Conservation (phyloP, 2,888 invertebrate genomes). For the Dromius quadrimaculatus region DNA sequence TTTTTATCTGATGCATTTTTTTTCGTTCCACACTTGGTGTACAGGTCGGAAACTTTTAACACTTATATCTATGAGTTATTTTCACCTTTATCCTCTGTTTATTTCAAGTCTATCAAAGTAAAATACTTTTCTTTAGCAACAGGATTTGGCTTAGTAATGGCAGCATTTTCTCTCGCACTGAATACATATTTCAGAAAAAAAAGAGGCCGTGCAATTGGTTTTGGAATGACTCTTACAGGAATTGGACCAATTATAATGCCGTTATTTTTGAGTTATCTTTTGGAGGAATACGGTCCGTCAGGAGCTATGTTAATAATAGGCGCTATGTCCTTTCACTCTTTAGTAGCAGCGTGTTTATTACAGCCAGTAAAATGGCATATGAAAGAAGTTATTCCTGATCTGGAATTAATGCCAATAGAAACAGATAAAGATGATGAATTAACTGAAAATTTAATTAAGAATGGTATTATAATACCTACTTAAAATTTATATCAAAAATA, state of each 20-base stretch:
- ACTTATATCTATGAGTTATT: no score
- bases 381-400: constrained; percentile 60
- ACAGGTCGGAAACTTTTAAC: no score
- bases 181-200: constrained; percentile 76
- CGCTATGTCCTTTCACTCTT: constrained; percentile 73
- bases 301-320: constrained; percentile 74
- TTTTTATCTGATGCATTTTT: no score
- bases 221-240: constrained; percentile 75
- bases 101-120: no score
- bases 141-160: constrained; percentile 73
- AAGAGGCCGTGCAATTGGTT: constrained; percentile 73
- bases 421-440: constrained; percentile 56
- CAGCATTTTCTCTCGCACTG: constrained; percentile 73
- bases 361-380: constrained; percentile 79
- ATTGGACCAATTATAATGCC: constrained; percentile 78
- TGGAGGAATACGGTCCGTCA: constrained; percentile 71
- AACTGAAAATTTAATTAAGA: constrained; percentile 3
- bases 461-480: neutral
- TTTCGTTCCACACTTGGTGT: no score
- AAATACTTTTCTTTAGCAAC: constrained; percentile 68
- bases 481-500: neutral
- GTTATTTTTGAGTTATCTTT: constrained; percentile 70
- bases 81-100: no score
- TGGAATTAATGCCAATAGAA: constrained; percentile 33
- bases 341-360: constrained; percentile 72